Base-by-base conservation (phyloP, 2,113 vertebrate species). In the Sclerurus mexicanus region DNA sequence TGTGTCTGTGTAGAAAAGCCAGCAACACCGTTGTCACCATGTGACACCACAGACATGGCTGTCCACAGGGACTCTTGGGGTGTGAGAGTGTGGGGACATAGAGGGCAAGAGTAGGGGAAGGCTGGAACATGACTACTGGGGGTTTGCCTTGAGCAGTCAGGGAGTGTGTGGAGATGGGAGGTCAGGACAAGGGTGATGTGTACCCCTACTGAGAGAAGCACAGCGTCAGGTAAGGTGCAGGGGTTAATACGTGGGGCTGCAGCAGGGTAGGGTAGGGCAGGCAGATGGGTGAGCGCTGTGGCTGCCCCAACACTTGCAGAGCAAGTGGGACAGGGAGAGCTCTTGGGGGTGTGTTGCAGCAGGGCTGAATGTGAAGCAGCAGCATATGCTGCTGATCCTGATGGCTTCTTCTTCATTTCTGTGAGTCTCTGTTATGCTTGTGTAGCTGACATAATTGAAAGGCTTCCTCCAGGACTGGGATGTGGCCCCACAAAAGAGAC, bases 331-430 rank as follows among this genome's bases (percentile, higher is more conserved):
- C 15, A 3, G 1, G 13, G 31, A 24, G 40, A 58, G 19, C 37
- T 69, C 64, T 7, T 5, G 13, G 28, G 19, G 18, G 9, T 2
- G 0, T 0, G 1, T 5, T 23, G 59, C 30, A 59, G 13, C 1
- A 1, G 30, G 33, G 18, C 60, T 35, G 76, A 77, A 28, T 39
- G 22, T 2, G 9, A 66, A 81, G 46, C 27, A 64, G 63, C 0
- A 2, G 25, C 0, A 0, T n/a, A 6, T 37, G 14, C n/a, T 90
- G 47, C 58, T 71, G 69, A 20, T 67, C 14, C 56, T 0, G 0
- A 10, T 47, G 40, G 49, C 27, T 83, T 7, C 33, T 64, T 80
- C 40, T 64, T 25, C 10, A 24, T 66, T 23, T 39, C 50, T 64
- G 16, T 69, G 73, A 7, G 28, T 62, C 6, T 85, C 37, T 24